Conservation (phyloP, 2,888 invertebrate genomes). For the Gerris lacustris region DNA sequence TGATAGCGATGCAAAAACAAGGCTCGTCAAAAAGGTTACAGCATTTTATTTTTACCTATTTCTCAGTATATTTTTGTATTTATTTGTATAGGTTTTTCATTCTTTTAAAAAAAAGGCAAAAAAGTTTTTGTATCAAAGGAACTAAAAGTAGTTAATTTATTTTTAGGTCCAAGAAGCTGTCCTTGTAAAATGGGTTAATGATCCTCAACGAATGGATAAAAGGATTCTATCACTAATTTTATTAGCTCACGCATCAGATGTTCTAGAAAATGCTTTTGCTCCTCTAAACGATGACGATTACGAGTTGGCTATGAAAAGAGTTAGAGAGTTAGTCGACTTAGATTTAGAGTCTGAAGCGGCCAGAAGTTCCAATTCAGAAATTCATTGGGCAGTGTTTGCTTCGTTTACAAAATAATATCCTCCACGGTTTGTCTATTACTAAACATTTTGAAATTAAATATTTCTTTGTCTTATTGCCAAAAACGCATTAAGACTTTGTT, state of each 20-base stretch:
- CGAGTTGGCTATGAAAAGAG: conserved; percentile 94
- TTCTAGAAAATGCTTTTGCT: conserved; percentile 97
- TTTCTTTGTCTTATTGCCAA: background rate
- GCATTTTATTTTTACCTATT: background rate
- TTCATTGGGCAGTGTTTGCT: conserved; percentile 98
- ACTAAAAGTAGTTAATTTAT: background rate
- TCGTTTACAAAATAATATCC: conserved; percentile 83
- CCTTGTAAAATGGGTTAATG: conserved; percentile 89
- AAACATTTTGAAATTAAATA: background rate
- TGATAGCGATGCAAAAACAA: conserved; percentile 86
- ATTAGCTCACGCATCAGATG: conserved; percentile 95
- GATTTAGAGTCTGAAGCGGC: conserved; percentile 93
- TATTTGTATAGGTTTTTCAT: no score
- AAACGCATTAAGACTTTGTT: no score
- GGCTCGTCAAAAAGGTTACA: conserved; percentile 85
- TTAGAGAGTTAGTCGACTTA: conserved; percentile 86
- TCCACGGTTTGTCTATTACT: background rate
- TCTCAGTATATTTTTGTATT: background rate
- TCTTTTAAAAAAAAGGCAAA: no score
- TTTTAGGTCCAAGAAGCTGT: conserved; percentile 90
- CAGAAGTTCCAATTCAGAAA: conserved; percentile 73
- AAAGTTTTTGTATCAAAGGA: no score
- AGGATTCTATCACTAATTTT: conserved; percentile 85
- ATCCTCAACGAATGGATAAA: conserved; percentile 94
- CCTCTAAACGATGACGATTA: conserved; percentile 95